These are phyloP conservation scores for Habropoda laboriosa DNA, from an alignment of 1,140 invertebrate species.

Conservation along the genomic window DNA sequence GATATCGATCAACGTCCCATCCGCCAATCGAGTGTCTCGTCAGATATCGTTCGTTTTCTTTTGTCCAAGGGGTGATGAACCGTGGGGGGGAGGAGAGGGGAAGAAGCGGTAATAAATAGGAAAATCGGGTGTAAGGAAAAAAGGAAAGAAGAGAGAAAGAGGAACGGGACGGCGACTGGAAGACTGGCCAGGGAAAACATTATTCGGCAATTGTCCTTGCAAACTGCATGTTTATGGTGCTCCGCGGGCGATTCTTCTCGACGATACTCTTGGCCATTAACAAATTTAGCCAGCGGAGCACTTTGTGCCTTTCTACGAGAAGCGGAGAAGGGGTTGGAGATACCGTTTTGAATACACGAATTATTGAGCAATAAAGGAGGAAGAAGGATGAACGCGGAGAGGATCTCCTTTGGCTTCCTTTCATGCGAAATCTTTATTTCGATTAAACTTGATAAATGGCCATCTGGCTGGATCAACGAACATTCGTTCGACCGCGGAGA, in stretches of 20 bases:
- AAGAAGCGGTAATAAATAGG: not conserved
- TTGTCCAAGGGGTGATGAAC: not conserved
- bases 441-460: not conserved
- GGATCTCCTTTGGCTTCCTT: not conserved
- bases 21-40: not conserved
- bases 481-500: not conserved
- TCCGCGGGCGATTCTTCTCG: not conserved
- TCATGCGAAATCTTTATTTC: not conserved
- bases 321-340: no score
- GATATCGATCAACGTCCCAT: not conserved
- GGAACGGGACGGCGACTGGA: not conserved
- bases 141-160: no score
- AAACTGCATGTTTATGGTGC: conserved; percentile 35
- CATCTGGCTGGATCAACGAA: not conserved
- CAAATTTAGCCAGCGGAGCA: conserved; percentile 12
- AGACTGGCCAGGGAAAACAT: conserved; percentile 13
- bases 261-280: conserved; percentile 17
- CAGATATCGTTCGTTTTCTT: not conserved
- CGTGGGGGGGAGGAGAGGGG: not conserved
- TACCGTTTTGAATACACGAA: not conserved
- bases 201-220: not conserved
- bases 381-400: not conserved
- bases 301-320: not conserved
- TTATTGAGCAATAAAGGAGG: conserved; percentile 31
- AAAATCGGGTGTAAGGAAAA: not conserved